phyloP scores from a whole-genome alignment of 1,140 invertebrate species.

The Oryzaephilus surinamensis region DNA sequence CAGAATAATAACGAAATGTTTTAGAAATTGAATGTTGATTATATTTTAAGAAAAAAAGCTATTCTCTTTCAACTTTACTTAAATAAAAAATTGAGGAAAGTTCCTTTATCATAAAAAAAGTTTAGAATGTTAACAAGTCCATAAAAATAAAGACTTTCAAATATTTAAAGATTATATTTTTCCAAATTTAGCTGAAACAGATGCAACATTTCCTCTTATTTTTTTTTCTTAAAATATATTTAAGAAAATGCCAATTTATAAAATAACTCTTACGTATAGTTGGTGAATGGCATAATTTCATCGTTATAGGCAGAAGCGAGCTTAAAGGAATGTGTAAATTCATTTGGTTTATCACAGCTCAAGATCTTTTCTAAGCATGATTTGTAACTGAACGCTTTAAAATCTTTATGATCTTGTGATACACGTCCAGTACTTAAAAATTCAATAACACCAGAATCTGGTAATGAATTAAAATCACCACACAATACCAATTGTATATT shows the following conservation, averaged over 20 bases:
- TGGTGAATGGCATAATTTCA: constrained; percentile 95
- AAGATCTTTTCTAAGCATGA: constrained; percentile 81
- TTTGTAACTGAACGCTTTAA: constrained; percentile 94
- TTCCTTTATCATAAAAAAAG: too few relatives aligned
- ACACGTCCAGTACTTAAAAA: constrained; percentile 85
- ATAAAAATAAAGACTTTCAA: constrained; percentile 1
- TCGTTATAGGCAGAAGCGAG: constrained; percentile 88
- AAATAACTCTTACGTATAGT: constrained; percentile 88
- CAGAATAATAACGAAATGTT: background rate
- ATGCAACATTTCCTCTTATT: background rate
- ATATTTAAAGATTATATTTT: background rate
- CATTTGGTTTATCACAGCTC: constrained; percentile 68
- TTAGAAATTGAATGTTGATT: too few relatives aligned
- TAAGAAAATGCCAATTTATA: constrained; percentile 2
- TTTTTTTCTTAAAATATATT: background rate
- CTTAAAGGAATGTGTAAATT: constrained; percentile 93
- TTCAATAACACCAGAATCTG: constrained; percentile 96
- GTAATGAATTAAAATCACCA: constrained; percentile 97
- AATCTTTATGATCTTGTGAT: constrained; percentile 84
- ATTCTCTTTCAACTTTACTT: background rate
- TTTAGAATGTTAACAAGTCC: too few relatives aligned
- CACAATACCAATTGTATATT: constrained; percentile 90
- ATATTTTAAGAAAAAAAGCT: constrained; percentile 6
- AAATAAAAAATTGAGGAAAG: constrained; percentile 3
- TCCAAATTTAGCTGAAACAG: background rate